Percentiles rank a stretch among this genome's conserved stretches.
These are phyloP conservation scores for Drosophila mojavensis DNA, from an alignment of 1,140 invertebrate species.

Conservation along the genomic window DNA sequence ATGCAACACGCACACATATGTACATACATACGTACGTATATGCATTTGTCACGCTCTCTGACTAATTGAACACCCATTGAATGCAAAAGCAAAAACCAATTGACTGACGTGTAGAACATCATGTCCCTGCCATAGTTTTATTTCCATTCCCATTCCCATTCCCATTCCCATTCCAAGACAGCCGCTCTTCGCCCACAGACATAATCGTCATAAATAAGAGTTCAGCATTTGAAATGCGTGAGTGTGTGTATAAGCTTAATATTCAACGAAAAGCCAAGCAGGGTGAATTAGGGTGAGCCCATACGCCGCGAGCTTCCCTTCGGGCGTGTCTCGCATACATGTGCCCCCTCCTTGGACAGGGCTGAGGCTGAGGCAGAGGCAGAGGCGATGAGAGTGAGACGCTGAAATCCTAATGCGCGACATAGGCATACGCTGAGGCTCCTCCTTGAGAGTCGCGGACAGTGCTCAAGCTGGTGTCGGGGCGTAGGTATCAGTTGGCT, in stretches of 20 bases:
- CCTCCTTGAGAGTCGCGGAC: background rate
- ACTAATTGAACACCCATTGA: conserved; percentile 34
- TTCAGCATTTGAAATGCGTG: background rate
- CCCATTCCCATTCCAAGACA: background rate
- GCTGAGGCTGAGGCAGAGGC: conserved; percentile 27
- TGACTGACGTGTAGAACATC: conserved; percentile 60
- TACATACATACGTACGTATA: conserved; percentile 30
- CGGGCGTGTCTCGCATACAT: too few relatives aligned
- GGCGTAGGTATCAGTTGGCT: conserved; percentile 53
- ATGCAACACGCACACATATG: conserved; percentile 43
- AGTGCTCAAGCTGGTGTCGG: conserved; percentile 9
- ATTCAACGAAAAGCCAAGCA: background rate
- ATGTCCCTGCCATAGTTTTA: conserved; percentile 66
- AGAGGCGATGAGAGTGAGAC: conserved; percentile 3
- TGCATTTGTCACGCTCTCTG: too few relatives aligned
- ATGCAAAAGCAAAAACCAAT: conserved; percentile 47
- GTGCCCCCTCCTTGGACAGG: conserved; percentile 5
- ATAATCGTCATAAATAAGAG: conserved; percentile 48
- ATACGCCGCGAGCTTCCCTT: background rate
- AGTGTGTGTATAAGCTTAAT: background rate
- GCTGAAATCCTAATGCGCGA: conserved; percentile 2
- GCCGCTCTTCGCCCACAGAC: background rate
- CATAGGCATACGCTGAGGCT: background rate
- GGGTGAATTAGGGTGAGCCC: background rate
- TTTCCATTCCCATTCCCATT: conserved; percentile 23